Base-by-base conservation (phyloP, 1,140 invertebrate genomes). In the Hylyphantes graminicola region DNA sequence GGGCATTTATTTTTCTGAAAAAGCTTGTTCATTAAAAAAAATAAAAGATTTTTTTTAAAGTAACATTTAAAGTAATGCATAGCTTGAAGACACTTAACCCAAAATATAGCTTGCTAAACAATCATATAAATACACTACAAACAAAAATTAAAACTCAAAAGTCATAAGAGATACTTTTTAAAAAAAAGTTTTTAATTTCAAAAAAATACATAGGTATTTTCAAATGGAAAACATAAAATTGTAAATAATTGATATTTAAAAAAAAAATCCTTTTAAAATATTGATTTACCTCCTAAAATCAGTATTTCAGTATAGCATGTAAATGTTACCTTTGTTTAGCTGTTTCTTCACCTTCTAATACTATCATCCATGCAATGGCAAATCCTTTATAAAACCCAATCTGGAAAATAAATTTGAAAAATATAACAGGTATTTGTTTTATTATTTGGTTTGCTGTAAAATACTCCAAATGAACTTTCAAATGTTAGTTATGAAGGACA, bases 341-440 rank as follows among this genome's bases (percentile, higher is more conserved):
- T 50, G 61, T 85, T 61, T 87, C 87, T 76, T 88, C 87, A 21
- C 85, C 81, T 70, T 88, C 87, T 63, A 88, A 77, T 21, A 88
- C 84, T 59, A 77, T 72, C 55, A 88, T 87, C 87, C 87, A 88
- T 13, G 87, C 87, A 75, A 87, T 86, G 55, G 85, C 86, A 84
- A 87, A 88, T 17, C 87, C 87, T 75, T 88, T 87, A 86, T 88
- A 88, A 83, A 88, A 88, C 12, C 87, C 87, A 53, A 88, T 87
- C 80, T 85, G 21, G 21, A 68, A 76, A 5, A 48, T 35, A 55
- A 54, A 55, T 17, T 50, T 35, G 35, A 35, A 35, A 35, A 2
- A 35, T 35, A 35, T 35, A 35, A 35, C 35, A 35, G 35, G 35
- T 35, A 35, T 35, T 35, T 35, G 35, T 35, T 35, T 35, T 35